Percentiles rank a stretch among this genome's conserved stretches.
These are phyloP conservation scores for Drosophila pectinifera DNA, from an alignment of 1,140 invertebrate species.

Conservation along the genomic window DNA sequence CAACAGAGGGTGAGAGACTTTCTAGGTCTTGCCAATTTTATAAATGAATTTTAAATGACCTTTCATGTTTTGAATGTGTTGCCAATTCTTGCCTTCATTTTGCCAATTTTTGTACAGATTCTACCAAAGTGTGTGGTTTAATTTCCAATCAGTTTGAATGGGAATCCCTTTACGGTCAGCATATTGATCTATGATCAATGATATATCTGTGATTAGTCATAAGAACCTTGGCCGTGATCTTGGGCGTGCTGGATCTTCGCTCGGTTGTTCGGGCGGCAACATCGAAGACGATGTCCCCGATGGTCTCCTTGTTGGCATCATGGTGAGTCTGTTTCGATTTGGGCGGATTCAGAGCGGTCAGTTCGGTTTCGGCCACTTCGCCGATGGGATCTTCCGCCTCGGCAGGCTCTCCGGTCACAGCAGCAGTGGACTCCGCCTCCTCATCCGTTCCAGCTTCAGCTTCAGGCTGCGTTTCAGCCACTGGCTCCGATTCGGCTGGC, in stretches of 20 bases:
- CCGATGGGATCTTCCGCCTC: conserved; percentile 24
- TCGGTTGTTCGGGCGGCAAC: conserved; percentile 65
- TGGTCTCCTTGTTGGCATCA: conserved; percentile 72
- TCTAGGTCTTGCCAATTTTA: background rate
- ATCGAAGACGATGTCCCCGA: conserved; percentile 71
- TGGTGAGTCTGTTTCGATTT: conserved; percentile 44
- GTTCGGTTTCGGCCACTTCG: conserved; percentile 45
- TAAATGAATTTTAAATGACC: too few species aligned
- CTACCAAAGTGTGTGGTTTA: background rate
- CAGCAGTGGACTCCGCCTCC: background rate
- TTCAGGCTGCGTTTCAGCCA: conserved; percentile 8
- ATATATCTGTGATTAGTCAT: conserved; percentile 21
- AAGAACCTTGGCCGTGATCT: conserved; percentile 73
- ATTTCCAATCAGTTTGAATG: background rate
- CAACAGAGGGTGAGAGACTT: too few species aligned
- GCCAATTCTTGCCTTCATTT: background rate
- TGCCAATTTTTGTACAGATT: conserved; percentile 1
- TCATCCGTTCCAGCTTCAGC: conserved; percentile 1
- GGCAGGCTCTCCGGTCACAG: conserved; percentile 31
- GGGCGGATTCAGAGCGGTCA: conserved; percentile 31
- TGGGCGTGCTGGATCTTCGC: conserved; percentile 60
- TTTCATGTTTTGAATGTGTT: background rate
- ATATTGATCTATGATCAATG: conserved; percentile 1
- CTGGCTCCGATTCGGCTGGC: conserved; percentile 28
- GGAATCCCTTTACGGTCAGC: background rate